Evolutionary conservation across 2,888 invertebrate genomes (phyloP), one percentile per base, ranked within the genome.

Genomic region (Idaea aversata): DNA sequence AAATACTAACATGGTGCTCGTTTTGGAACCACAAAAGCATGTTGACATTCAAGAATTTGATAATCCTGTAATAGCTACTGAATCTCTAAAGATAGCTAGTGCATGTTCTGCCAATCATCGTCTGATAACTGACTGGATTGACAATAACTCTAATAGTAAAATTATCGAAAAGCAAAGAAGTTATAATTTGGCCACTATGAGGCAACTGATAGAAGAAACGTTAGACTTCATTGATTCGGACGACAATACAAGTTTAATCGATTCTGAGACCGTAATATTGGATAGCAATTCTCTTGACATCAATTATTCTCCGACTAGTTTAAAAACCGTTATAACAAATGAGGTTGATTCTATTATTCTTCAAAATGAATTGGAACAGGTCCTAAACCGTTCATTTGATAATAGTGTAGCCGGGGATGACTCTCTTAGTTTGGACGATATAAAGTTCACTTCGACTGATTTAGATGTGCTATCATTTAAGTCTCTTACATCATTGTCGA

Each of bases 381-480:
- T 75, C 63, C 70, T 85, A n/a, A 77, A 81, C 70, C 73, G 70
- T n/a, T 78, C 79, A 15, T 79, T 83, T 66, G 76, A 81, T 61
- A 70, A 72, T 3, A 66, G 74, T 10, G 63, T 79, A 34, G 76
- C 67, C 4, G 77, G 79, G 34, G 79, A 81, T 61, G 81, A 83
- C 3, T 67, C 68, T 5, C 4, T 76, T 5, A 81, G 75, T 68
- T 69, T 82, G 34, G 68, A 74, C 34, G 74, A 80, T 62, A 75
- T 75, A 2, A 73, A 69, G 63, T 67, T 76, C 57, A 71, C 71
- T 5, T 68, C 73, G 10, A 79, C 81, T 47, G 81, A 87, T 72
- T 77, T 79, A 6, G 90, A 90, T 78, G 71, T 82, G 36, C 62
- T 84, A 60, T 91, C 91, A 47, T 85, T 85, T 66, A 85, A 84